Base-by-base conservation (phyloP, 2,888 invertebrate genomes). In the Cerastoderma edule region DNA sequence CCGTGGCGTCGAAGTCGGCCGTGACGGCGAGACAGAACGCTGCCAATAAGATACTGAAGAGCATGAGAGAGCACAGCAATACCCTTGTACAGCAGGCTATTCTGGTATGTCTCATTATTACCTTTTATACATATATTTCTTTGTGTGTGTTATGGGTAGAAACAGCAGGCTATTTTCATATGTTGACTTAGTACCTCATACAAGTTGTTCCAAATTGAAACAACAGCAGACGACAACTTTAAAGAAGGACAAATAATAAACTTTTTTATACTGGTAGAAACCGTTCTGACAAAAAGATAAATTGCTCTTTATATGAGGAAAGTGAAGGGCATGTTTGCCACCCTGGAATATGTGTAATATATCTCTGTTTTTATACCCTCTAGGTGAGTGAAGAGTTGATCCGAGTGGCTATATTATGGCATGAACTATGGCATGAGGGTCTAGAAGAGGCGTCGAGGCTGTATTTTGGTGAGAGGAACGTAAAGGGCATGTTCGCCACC, bases 361-460 rank as follows among this genome's bases (percentile, higher is more conserved):
- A 54, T 28, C 27, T 54, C 16, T 44, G 10, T 22, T 13, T n/a
- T 10, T 39, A 44, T 8, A 48, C 6, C n/a, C 6, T 67, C 6
- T 75, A 94, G 94, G 93, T 94, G 32, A 95, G 98, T 56, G 99
- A 99, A 88, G 99, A 99, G 93, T 94, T 99, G 64, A 99, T 99
- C 74, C 94, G 99, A 69, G 98, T 99, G 0, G 99, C 99, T 1
- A 99, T 99, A 84, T 94, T 99, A 24, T 99, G 99, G 99, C 99
- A 99, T 91, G 99, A 99, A 92, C 95, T 98, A 89, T 99, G 99
- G 99, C 98, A 99, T 91, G 99, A 99, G 92, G 99, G 98, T 0
- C 93, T 99, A 27, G 94, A 94, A 85, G 93, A 93, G 72, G 99
- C 99, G 92, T 99, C 99, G 0, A 94, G 96, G 81, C 93, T 99